Base-by-base conservation (phyloP, 2,113 vertebrate genomes). In the Poeciliopsis occidentalis region DNA sequence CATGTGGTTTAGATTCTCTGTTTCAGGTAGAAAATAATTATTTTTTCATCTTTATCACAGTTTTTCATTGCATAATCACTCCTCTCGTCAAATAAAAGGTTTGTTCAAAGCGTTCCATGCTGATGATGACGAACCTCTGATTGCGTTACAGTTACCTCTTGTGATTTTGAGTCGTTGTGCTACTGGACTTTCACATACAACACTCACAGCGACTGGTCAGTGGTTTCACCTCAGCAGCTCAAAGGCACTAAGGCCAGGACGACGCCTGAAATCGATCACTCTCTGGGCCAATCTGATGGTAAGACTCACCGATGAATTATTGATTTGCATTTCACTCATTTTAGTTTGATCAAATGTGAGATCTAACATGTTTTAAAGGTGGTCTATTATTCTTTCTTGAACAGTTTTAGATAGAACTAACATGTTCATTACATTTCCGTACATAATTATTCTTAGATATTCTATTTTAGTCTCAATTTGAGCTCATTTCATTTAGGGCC, bases 161-260 rank as follows among this genome's bases (percentile, higher is more conserved):
- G 95, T 83, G 91, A 95, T 85, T 95, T 95, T 83, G 94, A 95
- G 69, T 89, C 93, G 15, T 62, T 27, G 2, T 95, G 95, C 72
- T 77, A 80, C 76, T 95, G 95, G 95, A 93, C 86, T 44, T 76
- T 84, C 75, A 94, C 94, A 71, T 92, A 92, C 85, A 86, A 87
- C n/a, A 31, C 73, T 61, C 81, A 60, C 24, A 87, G 82, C 27
- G 95, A 94, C 76, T 95, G 94, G 95, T 86, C 37, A 19, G 77
- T 93, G 39, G 85, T 76, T 62, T 93, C 91, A 1, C 92, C 94
- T 63, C 81, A 81, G 85, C 86, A 90, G 69, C 75, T 62, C 41
- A 15, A 73, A 31, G 64, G 26, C 3, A 8, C 60, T 24, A 75
- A 32, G 69, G 64, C 37, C 27, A 71, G 27, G 78, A 37, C 17